Evolutionary conservation across 2,113 vertebrate species (phyloP), one percentile per base, ranked within the genome.

Genomic region (Paramisgurnus dabryanus): DNA sequence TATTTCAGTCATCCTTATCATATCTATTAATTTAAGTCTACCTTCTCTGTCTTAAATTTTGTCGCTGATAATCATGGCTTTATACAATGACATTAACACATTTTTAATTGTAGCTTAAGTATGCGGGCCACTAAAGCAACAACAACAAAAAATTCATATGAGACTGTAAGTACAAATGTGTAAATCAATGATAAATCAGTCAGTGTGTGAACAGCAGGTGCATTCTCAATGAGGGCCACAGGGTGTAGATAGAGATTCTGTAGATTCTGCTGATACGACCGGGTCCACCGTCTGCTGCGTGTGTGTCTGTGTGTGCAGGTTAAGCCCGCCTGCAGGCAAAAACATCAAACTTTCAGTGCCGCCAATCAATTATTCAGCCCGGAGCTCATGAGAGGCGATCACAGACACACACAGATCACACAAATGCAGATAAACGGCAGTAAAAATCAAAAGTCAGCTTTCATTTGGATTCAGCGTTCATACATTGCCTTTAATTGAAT

Each of bases 281-380:
- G n/a, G n/a, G 49, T 66, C 8, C 4, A 22, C 6, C 5, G 5
- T 47, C 43, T 63, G 11, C 55, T 34, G 9, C 34, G 78, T 58
- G 77, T 50, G 66, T 40, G 60, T 15, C 53, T 53, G 41, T 66
- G 83, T 50, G 47, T 49, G 87, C 89, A 90, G 91, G 90, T 91
- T 92, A 92, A 92, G 89, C 89, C 89, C 87, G 86, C 89, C 92
- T 89, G 84, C 81, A 40, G 90, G 90, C 89, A 69, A 87, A 73
- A 87, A 87, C 89, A 93, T 91, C 90, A 91, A 92, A 90, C 89
- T 91, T 92, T 91, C 87, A 92, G 88, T 91, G 90, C 89, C 87
- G 78, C 81, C 82, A 83, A 91, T 93, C 90, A 93, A 91, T 92
- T 90, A 92, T 91, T 91, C 89, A 93, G 89, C 85, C 87, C 70